Evolutionary conservation across 1,140 invertebrate genomes (phyloP).

Genomic region (Heliconius himera): DNA sequence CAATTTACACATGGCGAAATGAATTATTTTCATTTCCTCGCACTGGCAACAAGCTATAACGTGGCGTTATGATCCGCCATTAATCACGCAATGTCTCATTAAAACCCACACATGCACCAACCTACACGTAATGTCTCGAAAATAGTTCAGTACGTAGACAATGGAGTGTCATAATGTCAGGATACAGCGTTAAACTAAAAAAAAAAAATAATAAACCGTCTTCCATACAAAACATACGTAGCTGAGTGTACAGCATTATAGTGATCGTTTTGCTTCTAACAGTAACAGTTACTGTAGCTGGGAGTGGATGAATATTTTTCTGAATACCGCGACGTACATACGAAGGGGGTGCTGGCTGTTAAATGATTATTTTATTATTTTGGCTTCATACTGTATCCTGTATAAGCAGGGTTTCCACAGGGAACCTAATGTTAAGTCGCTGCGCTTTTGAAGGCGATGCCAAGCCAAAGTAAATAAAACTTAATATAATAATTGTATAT

Average conservation of each 20-base stretch:
- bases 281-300: slow-evolving; percentile 34
- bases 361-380: background rate
- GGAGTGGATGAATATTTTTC: slow-evolving; percentile 68
- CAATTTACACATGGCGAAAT: too few relatives aligned
- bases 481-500: too few relatives aligned
- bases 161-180: background rate
- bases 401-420: too few relatives aligned
- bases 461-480: too few relatives aligned
- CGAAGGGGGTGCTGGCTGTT: slow-evolving; percentile 13
- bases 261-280: slow-evolving; percentile 59
- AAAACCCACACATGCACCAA: background rate
- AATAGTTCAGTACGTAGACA: too few relatives aligned
- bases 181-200: background rate
- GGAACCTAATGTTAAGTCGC: too few relatives aligned
- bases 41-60: background rate
- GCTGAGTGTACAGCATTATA: slow-evolving; percentile 47
- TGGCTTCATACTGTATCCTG: too few relatives aligned
- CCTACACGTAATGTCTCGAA: background rate
- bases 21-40: too few relatives aligned
- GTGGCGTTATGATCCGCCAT: background rate
- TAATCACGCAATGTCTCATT: background rate
- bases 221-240: background rate
- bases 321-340: slow-evolving; percentile 54
- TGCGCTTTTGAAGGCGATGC: too few relatives aligned
- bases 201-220: background rate